Evolutionary conservation across 2,888 invertebrate genomes (phyloP), one percentile per base, ranked within the genome.

Genomic region (Patella pellucida): DNA sequence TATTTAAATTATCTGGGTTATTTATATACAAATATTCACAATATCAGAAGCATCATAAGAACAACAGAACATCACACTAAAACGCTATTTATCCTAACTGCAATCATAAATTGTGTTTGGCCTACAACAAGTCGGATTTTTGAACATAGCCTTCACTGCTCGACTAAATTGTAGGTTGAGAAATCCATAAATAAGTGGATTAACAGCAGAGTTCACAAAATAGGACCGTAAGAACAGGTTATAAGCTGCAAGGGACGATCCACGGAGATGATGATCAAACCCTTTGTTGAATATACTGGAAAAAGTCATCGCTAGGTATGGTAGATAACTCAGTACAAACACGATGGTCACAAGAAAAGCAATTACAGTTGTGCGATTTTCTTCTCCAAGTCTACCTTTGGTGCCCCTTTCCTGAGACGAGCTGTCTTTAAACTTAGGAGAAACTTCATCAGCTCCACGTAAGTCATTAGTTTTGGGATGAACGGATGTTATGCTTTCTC

Each of bases 191-290:
- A 85, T 83, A 50, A 84, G 77, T n/a, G 83, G 80, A 72, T 85
- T 85, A 2, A 82, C 78, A 15, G 81, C 75, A 71, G 79, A 82
- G 75, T 84, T 85, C 11, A 84, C 74, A 31, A 84, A 84, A 70
- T 82, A 84, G 27, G 83, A 84, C 79, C 83, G 82, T 2, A 85
- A 73, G 71, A 84, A 82, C n/a, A 82, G 82, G 69, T 83, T 82
- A 72, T 82, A 84, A 3, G 80, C 19, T 12, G 82, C 79, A 23
- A 75, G 71, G 4, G 78, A 78, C 0, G 78, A 68, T 67, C 81
- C 71, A 11, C 69, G 73, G 7, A 75, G 67, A 31, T 75, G 70
- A 14, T 78, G 74, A 16, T 82, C 79, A 71, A 82, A 80, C n/a
- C 77, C 72, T 19, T 76, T 77, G 16, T 81, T 79, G 23, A 81